phyloP scores from a whole-genome alignment of 1,140 invertebrate genomes.

The Drosophila sp. region DNA sequence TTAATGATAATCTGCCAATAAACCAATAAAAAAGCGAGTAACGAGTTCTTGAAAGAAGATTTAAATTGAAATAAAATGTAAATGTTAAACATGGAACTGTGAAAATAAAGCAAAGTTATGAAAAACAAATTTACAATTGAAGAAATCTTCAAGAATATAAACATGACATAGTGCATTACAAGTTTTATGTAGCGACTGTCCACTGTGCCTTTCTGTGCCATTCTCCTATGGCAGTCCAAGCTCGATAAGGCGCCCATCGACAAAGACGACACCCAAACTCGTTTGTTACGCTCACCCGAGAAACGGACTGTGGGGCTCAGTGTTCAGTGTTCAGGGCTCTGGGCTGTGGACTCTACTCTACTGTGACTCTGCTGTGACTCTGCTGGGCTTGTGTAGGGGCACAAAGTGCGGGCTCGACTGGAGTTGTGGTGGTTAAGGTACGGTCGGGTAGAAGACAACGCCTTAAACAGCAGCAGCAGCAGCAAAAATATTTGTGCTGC shows the following conservation, averaged over 20 bases:
- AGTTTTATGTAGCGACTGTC: neutral
- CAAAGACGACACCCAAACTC: constrained; percentile 46
- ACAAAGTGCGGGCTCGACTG: neutral
- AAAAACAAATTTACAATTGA: neutral
- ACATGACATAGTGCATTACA: no score
- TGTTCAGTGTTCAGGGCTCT: no score
- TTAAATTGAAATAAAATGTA: no score
- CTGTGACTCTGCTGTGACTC: no score
- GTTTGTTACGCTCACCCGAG: constrained; percentile 47
- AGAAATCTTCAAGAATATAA: neutral
- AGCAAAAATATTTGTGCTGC: constrained; percentile 62
- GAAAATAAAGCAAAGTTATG: no score
- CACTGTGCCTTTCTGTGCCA: constrained; percentile 23
- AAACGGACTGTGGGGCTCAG: no score
- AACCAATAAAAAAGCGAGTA: no score
- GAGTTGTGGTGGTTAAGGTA: neutral
- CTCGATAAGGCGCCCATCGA: constrained; percentile 52
- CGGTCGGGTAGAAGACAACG: constrained; percentile 10
- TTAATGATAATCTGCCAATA: no score
- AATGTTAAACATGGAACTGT: no score
- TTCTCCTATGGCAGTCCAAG: constrained; percentile 27
- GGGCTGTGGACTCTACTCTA: no score
- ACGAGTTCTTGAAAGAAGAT: no score
- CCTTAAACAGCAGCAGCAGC: constrained; percentile 33
- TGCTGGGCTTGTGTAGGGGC: neutral